Percentiles rank a stretch among this genome's conserved stretches.
These are phyloP conservation scores for Drosophila ananassae DNA, from an alignment of 1,140 invertebrate genomes.

Conservation along the genomic window DNA sequence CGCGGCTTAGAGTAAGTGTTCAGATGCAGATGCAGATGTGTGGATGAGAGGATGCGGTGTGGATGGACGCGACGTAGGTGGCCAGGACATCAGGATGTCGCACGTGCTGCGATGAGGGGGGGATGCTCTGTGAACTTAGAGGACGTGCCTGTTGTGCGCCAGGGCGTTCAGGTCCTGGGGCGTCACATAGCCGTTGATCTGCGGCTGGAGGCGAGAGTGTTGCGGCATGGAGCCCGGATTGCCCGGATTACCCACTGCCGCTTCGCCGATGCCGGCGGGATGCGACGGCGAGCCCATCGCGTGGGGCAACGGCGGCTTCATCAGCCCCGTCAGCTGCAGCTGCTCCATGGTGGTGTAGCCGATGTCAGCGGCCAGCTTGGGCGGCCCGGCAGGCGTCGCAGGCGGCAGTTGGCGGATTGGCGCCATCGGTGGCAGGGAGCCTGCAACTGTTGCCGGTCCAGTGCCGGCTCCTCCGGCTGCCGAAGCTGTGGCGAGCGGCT, in stretches of 20 bases:
- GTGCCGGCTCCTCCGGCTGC: background rate
- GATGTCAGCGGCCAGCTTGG: constrained; percentile 31
- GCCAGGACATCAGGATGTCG: constrained; percentile 2
- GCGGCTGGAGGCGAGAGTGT: constrained; percentile 41
- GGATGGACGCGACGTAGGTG: constrained; percentile 8
- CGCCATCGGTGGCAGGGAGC: background rate
- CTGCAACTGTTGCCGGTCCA: background rate
- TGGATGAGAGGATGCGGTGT: constrained; percentile 3
- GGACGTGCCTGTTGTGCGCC: constrained; percentile 68
- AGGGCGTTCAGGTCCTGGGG: constrained; percentile 66
- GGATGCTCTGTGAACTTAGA: constrained; percentile 36
- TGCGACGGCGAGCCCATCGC: constrained; percentile 4
- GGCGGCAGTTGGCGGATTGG: constrained; percentile 1
- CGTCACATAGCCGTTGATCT: constrained; percentile 69
- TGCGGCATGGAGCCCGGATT: background rate
- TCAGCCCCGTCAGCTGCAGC: constrained; percentile 54
- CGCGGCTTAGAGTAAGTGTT: constrained; percentile 17
- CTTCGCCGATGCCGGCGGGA: background rate
- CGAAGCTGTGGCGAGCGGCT: constrained; percentile 22
- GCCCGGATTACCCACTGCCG: background rate
- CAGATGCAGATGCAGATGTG: constrained; percentile 7
- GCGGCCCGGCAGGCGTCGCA: background rate
- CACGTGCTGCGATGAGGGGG: background rate
- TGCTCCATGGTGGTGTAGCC: constrained; percentile 73
- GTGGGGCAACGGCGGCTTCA: constrained; percentile 36